Percentiles rank a stretch among this genome's conserved stretches.
Conservation (phyloP, 2,113 vertebrate genomes). For the Taxidea taxus region DNA sequence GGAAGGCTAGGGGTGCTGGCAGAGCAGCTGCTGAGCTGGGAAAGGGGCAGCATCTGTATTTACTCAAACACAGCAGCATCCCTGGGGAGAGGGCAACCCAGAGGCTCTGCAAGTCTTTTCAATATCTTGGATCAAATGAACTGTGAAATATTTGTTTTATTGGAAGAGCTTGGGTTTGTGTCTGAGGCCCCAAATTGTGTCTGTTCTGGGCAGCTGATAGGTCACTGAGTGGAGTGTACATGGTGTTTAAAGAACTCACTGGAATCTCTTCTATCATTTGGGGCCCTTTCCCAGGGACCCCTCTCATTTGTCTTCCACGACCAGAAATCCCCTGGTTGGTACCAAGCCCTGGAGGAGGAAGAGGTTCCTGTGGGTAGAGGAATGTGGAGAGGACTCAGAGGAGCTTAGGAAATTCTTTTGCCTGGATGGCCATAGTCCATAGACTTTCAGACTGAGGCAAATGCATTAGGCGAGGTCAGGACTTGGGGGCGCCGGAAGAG, state of each 20-base stretch:
- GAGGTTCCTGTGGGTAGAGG: background rate
- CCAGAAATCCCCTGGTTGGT: background rate
- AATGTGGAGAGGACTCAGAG: background rate
- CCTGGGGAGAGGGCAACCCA: constrained; percentile 76
- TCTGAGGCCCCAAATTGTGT: constrained; percentile 78
- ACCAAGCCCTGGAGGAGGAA: background rate
- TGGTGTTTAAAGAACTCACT: constrained; percentile 60
- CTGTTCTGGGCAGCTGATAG: constrained; percentile 67
- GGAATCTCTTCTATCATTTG: constrained; percentile 56
- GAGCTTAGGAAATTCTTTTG: background rate
- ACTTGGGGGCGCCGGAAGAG: background rate
- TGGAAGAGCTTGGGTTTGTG: constrained; percentile 81
- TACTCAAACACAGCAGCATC: constrained; percentile 65
- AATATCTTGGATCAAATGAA: constrained; percentile 86
- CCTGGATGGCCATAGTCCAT: background rate
- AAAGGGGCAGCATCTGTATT: constrained; percentile 75
- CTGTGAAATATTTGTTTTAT: constrained; percentile 87
- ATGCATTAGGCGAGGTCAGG: background rate
- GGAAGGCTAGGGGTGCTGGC: constrained; percentile 14
- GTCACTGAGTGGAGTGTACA: constrained; percentile 32
- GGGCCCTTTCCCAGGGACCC: constrained; percentile 39
- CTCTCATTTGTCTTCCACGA: constrained; percentile 52
- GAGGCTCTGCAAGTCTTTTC: constrained; percentile 83
- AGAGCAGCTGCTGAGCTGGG: constrained; percentile 43
- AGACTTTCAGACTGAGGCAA: background rate